Evolutionary conservation across 1,140 invertebrate genomes (phyloP), one percentile per base, ranked within the genome.

Genomic region (Drosophila saltans): DNA sequence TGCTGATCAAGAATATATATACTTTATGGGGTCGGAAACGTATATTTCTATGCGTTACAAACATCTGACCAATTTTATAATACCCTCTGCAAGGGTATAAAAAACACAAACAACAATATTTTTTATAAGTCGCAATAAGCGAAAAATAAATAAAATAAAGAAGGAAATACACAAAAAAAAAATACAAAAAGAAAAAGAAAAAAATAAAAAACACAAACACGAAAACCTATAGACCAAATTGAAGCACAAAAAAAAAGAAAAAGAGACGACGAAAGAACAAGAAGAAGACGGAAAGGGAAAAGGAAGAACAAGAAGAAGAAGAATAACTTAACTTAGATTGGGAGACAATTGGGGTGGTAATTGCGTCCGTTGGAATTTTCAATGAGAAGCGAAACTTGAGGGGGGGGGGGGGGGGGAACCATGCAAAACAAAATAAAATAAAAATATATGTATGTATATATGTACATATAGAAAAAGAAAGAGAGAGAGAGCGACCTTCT

Each of bases 91-190:
- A n/a, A n/a, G n/a, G n/a, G n/a, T n/a, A n/a, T n/a, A n/a, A 64
- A 72, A 36, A 33, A 16, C 55, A 74, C 57, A 43, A 72, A 65
- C 52, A 73, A 81, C 70, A 74, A 70, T 36, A 78, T 70, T 86
- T 72, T 36, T 80, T 83, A 72, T 80, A 88, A 82, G 82, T 88
- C 83, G 82, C 82, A 86, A 83, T 88, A 86, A 88, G 80, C 83
- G 76, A 67, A 88, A 86, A 88, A 70, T 77, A 85, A 82, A 85
- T 80, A 85, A 66, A 66, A 64, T 64, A 39, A 69, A 55, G 8
- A 26, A 69, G 48, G 39, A 66, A 72, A 78, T 70, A 60, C 24
- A 60, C 39, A 59, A 69, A 68, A 67, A 33, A 56, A 61, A 56
- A 62, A 58, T 24, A 77, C 11, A 24, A 56, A 33, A 73, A 63